Evolutionary conservation across 1,140 invertebrate genomes (phyloP), one percentile per base, ranked within the genome.

Genomic region (Megalopta genalis): DNA sequence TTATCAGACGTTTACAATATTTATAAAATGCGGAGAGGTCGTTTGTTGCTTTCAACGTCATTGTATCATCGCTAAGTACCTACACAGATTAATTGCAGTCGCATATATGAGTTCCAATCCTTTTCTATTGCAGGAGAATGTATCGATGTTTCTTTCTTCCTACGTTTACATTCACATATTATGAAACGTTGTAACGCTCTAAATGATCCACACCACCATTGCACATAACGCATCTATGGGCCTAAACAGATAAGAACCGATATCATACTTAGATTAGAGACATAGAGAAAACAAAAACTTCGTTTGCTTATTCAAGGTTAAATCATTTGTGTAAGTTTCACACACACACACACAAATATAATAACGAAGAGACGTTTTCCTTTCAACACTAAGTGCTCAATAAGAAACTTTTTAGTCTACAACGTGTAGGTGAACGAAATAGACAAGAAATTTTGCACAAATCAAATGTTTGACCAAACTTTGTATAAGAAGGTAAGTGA

Each of bases 401-500:
- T 60, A 72, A n/a, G 32, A 65, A 73, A 69, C 42, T 73, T 68
- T n/a, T 84, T 59, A 78, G 23, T 57, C 73, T 65, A 32, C 42
- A 46, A 46, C 57, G 23, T 60, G 42, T 84, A 75, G 67, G 59
- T 76, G n/a, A 42, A 60, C 68, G 66, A 25, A 66, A 52, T n/a
- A n/a, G 16, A 63, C 1, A 60, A n/a, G 63, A 63, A 85, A 18
- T 84, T 77, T 85, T 85, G 79, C 82, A 85, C 66, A 74, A 64
- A 32, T 82, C 68, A 64, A 59, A 82, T 64, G 14, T 70, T 82
- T 78, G 83, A 85, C 79, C 83, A 85, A 82, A 78, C 52, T 72
- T 74, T 68, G 66, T 77, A 69, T 32, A 73, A 67, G 57, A 21
- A 37, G 59, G 69, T 81, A 73, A 57, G 52, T 60, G 63, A 74